Conservation (phyloP, 2,888 invertebrate species). For the Norana najaformis region DNA sequence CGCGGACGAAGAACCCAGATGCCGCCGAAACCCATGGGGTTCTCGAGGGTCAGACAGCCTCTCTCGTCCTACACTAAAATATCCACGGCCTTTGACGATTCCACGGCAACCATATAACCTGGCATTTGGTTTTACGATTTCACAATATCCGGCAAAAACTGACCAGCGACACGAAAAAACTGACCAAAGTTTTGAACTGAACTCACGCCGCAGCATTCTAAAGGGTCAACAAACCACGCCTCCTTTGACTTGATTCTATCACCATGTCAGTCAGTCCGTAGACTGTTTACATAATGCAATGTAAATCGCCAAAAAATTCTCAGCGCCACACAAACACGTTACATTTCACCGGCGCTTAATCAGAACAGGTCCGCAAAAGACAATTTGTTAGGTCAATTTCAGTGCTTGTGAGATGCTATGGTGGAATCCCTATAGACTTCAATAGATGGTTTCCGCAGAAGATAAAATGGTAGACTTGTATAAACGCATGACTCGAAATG, state of each 20-base stretch:
- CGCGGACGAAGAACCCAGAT: background rate
- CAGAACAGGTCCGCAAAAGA: too few relatives aligned
- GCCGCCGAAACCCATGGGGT: background rate
- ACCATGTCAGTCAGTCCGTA: background rate
- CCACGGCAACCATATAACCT: background rate
- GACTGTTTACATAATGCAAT: background rate
- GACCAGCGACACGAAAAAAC: background rate
- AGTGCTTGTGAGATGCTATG: too few relatives aligned
- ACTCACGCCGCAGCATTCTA: conserved; percentile 1
- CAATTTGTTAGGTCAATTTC: too few relatives aligned
- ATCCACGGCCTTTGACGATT: background rate
- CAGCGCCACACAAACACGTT: too few relatives aligned
- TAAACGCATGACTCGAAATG: too few relatives aligned
- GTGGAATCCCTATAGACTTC: too few relatives aligned
- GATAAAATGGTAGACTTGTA: too few relatives aligned
- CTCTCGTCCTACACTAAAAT: background rate
- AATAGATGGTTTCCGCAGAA: too few relatives aligned
- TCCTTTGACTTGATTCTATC: background rate
- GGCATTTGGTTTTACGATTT: background rate
- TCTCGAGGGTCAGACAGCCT: background rate
- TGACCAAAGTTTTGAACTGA: conserved; percentile 2
- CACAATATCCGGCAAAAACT: background rate
- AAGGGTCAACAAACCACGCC: background rate
- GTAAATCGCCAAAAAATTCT: too few relatives aligned
- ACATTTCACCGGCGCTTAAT: too few relatives aligned